Percentiles rank a stretch among this genome's conserved stretches.
These are phyloP conservation scores for Phataginus tetradactyla DNA, from an alignment of 2,797 vertebrate genomes.

Conservation along the genomic window DNA sequence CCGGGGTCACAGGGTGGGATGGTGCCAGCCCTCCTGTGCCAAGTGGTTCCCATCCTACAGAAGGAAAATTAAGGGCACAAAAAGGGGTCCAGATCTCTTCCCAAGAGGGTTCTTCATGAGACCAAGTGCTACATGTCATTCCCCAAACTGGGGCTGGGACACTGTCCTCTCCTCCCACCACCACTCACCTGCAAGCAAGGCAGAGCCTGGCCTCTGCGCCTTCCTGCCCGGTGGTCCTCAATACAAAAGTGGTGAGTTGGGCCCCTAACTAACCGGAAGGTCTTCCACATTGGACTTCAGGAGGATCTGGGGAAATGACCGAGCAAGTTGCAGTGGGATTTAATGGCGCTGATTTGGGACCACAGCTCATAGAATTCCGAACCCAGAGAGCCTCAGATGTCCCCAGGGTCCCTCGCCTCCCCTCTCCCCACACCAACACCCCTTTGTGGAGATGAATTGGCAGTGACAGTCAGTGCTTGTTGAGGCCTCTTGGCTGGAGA, in stretches of 20 bases:
- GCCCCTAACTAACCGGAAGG: neutral
- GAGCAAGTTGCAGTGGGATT: neutral
- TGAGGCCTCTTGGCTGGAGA: too few relatives aligned
- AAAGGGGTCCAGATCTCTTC: neutral
- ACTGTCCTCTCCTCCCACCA: neutral
- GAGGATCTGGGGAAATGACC: neutral
- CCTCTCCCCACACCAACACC: accelerated
- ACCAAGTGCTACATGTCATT: too few relatives aligned
- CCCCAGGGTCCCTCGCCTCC: accelerated
- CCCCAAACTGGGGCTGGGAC: too few relatives aligned
- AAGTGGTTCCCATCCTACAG: neutral
- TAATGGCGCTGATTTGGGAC: neutral
- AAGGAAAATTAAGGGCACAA: neutral
- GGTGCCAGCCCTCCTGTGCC: neutral
- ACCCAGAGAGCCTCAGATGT: neutral
- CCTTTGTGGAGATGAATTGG: neutral
- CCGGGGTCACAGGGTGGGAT: too few relatives aligned
- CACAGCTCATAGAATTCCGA: neutral
- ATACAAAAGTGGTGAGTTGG: neutral
- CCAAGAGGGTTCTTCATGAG: neutral
- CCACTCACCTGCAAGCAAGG: neutral
- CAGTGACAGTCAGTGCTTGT: too few relatives aligned
- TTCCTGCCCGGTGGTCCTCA: neutral
- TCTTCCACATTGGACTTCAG: neutral
- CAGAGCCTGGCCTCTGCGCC: neutral